A percentile compares a stretch with the other conserved stretches of the same genome.
phyloP scores from a whole-genome alignment of 2,888 invertebrate species.

The Lagria hirta region DNA sequence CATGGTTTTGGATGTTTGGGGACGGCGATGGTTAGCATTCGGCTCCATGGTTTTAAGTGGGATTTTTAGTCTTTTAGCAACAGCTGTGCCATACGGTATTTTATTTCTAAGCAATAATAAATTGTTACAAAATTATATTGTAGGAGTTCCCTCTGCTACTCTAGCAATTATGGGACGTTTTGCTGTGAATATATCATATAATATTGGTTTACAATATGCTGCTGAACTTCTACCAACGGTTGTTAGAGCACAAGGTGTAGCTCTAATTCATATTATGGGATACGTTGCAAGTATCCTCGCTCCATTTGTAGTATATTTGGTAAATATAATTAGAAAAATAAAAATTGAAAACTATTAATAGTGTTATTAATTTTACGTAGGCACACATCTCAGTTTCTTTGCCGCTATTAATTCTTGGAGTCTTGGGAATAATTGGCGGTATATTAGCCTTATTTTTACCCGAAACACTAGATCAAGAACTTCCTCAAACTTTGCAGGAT shows the following conservation, averaged over 20 bases:
- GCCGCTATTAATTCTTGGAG: conserved; percentile 77
- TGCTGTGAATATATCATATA: conserved; percentile 86
- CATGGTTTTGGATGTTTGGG: conserved; percentile 76
- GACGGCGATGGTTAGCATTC: conserved; percentile 81
- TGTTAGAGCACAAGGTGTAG: conserved; percentile 83
- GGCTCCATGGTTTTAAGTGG: conserved; percentile 81
- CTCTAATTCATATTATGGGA: conserved; percentile 84
- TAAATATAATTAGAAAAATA: too few relatives aligned
- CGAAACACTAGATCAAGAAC: conserved; percentile 81
- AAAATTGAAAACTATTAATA: too few relatives aligned
- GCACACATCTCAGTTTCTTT: conserved; percentile 70
- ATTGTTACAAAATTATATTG: too few relatives aligned
- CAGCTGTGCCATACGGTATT: conserved; percentile 70
- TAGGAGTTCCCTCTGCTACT: conserved; percentile 73
- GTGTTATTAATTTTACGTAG: conserved; percentile 49
- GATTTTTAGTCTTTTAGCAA: conserved; percentile 76
- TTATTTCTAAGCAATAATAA: conserved; percentile 1
- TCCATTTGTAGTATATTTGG: conserved; percentile 83
- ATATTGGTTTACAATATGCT: conserved; percentile 86
- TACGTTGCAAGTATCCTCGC: conserved; percentile 81
- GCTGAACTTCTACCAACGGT: conserved; percentile 86
- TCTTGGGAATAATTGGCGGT: conserved; percentile 74
- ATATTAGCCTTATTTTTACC: conserved; percentile 77
- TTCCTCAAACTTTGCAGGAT: conserved; percentile 83
- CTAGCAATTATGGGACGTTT: conserved; percentile 82